phyloP scores from a whole-genome alignment of 2,888 invertebrate species.

The Lasioglossum oenotherae region DNA sequence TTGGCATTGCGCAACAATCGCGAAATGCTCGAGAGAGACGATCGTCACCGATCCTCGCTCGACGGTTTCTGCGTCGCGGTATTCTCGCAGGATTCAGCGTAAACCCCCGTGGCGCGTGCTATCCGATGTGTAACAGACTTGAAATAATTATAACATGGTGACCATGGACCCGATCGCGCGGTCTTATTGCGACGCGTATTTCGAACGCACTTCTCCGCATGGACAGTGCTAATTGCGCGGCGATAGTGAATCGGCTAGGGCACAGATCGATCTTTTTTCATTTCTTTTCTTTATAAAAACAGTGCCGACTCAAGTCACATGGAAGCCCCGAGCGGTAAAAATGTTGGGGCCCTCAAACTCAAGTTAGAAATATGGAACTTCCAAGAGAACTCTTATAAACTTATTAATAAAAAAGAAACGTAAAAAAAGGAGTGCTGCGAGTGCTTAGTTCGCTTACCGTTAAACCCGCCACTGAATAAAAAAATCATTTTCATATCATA shows the following conservation, averaged over 20 bases:
- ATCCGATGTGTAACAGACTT: conserved; percentile 10
- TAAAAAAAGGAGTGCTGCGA: no score
- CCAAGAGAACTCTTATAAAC: no score
- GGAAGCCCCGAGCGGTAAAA: no score
- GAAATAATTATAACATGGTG: conserved; percentile 55
- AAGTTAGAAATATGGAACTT: no score
- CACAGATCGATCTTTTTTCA: neutral
- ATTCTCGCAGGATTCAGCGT: conserved; percentile 20
- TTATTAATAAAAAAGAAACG: no score
- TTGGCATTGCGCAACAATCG: conserved; percentile 38
- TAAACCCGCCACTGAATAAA: no score
- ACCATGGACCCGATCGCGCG: conserved; percentile 51
- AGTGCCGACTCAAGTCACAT: no score
- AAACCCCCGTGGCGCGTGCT: conserved; percentile 4
- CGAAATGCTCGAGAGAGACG: conserved; percentile 11
- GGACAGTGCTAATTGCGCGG: conserved; percentile 3
- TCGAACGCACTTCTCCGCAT: conserved; percentile 11
- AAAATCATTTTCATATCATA: no score
- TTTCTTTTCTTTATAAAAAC: no score
- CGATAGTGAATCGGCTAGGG: neutral
- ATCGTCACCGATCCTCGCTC: neutral
- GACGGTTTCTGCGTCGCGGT: neutral
- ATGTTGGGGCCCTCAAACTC: no score
- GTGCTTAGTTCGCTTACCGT: no score
- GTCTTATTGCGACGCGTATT: neutral